A percentile compares a stretch with the other conserved stretches of the same genome.
Evolutionary conservation across 2,888 invertebrate genomes (phyloP).

Genomic region (Monoplex corrugatus): DNA sequence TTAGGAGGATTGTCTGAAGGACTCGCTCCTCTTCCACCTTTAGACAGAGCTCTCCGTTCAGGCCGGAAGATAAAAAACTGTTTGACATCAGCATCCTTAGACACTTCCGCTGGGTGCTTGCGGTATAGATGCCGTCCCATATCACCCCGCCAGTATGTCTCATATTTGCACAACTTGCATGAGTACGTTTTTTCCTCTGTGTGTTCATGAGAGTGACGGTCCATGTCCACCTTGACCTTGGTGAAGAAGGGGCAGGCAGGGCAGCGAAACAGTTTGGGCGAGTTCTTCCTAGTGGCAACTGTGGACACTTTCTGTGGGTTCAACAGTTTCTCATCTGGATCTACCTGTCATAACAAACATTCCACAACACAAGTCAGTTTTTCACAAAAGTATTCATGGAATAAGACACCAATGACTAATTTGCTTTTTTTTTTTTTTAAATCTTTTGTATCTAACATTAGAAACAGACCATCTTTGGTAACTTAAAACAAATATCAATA

Average conservation of each 20-base stretch:
- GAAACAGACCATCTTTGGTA: too few relatives aligned
- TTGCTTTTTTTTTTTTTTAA: too few relatives aligned
- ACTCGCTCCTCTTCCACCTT: neutral
- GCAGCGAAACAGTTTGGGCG: constrained; percentile 84
- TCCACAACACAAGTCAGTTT: too few relatives aligned
- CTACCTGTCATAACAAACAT: constrained; percentile 5
- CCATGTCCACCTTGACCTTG: constrained; percentile 82
- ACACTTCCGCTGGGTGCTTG: constrained; percentile 79
- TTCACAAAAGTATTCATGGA: too few relatives aligned
- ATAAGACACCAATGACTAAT: too few relatives aligned
- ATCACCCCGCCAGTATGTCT: constrained; percentile 83
- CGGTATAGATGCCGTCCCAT: constrained; percentile 83
- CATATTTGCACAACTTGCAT: constrained; percentile 82
- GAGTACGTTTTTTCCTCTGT: constrained; percentile 81
- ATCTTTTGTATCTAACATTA: too few relatives aligned
- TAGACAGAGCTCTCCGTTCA: constrained; percentile 51
- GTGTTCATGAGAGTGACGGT: constrained; percentile 82
- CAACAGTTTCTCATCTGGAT: constrained; percentile 74
- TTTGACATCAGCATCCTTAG: constrained; percentile 65
- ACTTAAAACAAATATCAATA: too few relatives aligned
- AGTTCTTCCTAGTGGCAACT: constrained; percentile 67
- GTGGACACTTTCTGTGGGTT: constrained; percentile 68
- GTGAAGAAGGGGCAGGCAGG: constrained; percentile 84
- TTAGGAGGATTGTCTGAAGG: neutral
- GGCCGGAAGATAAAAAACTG: constrained; percentile 64